Base-by-base conservation (phyloP, 2,113 vertebrate genomes). In the Tragelaphus strepsiceros region DNA sequence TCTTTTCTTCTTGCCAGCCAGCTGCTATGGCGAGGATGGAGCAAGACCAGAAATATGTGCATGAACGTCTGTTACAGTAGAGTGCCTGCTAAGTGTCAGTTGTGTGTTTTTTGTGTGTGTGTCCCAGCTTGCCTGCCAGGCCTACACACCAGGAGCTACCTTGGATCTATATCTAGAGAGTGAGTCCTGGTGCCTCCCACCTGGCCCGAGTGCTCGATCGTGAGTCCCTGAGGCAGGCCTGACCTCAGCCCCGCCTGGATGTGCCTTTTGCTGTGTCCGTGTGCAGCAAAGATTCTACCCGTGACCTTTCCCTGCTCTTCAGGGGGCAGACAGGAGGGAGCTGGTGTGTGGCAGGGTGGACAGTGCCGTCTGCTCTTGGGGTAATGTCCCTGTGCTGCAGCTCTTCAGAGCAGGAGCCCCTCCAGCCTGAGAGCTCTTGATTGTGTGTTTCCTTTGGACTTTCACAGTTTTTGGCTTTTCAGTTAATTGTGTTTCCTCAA, bases 401-500 rank as follows among this genome's bases (percentile, higher is more conserved):
- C n/a, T 71, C 8, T 53, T 89, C 86, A 58, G 56, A 77, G 43
- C 59, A 67, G 88, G 64, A 84, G 53, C 61, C 30, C 19, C 61
- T 43, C 30, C 26, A 9, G 88, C 91, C 30, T 9, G 21, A 51
- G 88, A 35, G 24, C 30, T 28, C 39, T 74, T 71, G 74, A 30
- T 15, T 30, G 56, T 90, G 88, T 22, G 39, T 92, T 43, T 74
- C 80, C 62, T 87, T 24, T 54, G 56, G 80, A 90, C 88, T 54
- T 92, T 53, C 28, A 28, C 62, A 39, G 90, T 54, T 88, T 97
- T 92, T 5, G 7, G 74, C 96, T 96, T 84, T 58, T 82, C 94
- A 94, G 62, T 94, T 46, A 94, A 91, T 90, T 97, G 74, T 26
- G 17, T 95, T 91, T 94, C 89, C 54, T 92, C 59, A 90, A 93